Base-by-base conservation (phyloP, 2,113 vertebrate species). In the Labeo rohita region DNA sequence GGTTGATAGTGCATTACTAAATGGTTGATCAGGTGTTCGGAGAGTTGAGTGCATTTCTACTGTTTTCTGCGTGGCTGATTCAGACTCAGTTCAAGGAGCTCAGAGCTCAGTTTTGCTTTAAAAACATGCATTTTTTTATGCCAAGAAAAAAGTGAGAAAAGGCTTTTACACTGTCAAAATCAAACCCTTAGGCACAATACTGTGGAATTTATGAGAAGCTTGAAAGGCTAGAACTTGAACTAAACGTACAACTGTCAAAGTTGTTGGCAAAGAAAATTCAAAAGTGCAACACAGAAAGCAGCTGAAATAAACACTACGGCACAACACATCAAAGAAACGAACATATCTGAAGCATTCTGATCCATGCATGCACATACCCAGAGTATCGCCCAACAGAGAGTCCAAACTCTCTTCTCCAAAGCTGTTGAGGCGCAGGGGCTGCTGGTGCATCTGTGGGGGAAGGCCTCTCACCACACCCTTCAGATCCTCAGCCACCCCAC, bases 361-460 rank as follows among this genome's bases (percentile, higher is more conserved):
- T 75, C 66, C 6, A 39, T 23, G 21, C 16, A 15, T 9, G 43
- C 8, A 95, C 97, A 93, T 93, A 99, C 98, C 98, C 88, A 98
- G 91, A 88, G 95, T 91, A 68, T 99, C 98, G 86, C 94, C 96
- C 86, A 97, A 59, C 86, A 93, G 92, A 73, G 96, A 92, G 90
- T 96, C 97, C 16, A 96, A 92, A 85, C 93, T 96, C 52, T 98
- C 97, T 85, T 99, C 98, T 77, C 96, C 94, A 90, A 98, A 99
- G 94, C 93, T 98, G 93, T 94, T 97, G 93, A 97, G 94, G 47
- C 94, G 92, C 90, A 91, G 92, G 80, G 93, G 93, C 90, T 97
- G 89, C 49, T 89, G 88, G 56, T 88, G 87, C 28, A 82, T 70
- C 91, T 97, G 97, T 47, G 96, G 95, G 80, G 96, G 92, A 66